Conservation (phyloP, 2,888 invertebrate species). For the Diachrysia chrysitis region DNA sequence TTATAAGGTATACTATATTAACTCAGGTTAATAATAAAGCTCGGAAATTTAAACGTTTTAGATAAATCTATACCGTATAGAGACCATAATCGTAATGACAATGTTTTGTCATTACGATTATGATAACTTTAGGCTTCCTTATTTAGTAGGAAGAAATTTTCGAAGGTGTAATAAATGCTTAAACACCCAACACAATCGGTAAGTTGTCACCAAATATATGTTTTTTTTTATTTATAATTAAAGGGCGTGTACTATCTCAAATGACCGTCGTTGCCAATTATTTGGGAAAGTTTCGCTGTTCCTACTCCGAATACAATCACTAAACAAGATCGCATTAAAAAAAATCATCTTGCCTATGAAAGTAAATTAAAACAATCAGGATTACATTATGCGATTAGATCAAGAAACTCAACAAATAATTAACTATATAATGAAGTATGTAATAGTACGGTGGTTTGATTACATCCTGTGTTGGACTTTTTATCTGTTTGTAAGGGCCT, state of each 20-base stretch:
- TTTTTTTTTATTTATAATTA: too few species aligned
- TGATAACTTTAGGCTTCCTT: too few species aligned
- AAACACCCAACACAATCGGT: too few species aligned
- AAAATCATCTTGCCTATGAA: slow-evolving; percentile 18
- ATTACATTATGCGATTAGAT: slow-evolving; percentile 52
- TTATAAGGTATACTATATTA: neutral
- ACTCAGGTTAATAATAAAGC: neutral
- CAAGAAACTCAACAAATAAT: slow-evolving; percentile 54
- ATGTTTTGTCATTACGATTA: too few species aligned
- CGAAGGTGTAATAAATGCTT: too few species aligned
- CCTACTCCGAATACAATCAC: neutral
- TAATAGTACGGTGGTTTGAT: slow-evolving; percentile 51
- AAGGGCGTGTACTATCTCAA: neutral
- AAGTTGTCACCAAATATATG: too few species aligned
- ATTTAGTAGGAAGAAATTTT: too few species aligned
- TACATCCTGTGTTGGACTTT: slow-evolving; percentile 54
- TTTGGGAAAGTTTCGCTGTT: neutral
- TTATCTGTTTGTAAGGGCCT: slow-evolving; percentile 49
- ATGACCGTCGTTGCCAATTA: neutral
- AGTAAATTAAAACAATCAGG: slow-evolving; percentile 51
- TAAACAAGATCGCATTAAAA: slow-evolving; percentile 1
- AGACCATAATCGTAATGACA: too few species aligned
- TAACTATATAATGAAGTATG: slow-evolving; percentile 57
- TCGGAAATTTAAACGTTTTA: neutral
- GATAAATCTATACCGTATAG: neutral